Evolutionary conservation across 2,113 vertebrate genomes (phyloP).

Genomic region (Notechis scutatus): DNA sequence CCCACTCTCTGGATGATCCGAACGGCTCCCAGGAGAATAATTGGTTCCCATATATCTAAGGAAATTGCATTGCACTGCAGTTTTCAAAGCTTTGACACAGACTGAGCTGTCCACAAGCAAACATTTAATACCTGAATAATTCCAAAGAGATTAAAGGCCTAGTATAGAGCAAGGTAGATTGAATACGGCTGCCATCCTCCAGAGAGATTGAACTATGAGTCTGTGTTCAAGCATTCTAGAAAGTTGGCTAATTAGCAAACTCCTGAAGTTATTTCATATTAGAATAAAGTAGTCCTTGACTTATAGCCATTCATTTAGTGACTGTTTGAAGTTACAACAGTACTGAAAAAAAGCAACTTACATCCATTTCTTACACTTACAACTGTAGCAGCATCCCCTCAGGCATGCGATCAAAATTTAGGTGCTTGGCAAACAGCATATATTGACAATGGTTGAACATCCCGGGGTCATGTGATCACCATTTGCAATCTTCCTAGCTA

Average conservation of each 20-base stretch:
- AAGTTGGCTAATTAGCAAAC: background rate
- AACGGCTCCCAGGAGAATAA: too few relatives aligned
- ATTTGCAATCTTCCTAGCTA: background rate
- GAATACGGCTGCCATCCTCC: background rate
- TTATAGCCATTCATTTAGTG: background rate
- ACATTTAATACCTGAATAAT: background rate
- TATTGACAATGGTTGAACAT: too few relatives aligned
- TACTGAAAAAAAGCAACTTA: background rate
- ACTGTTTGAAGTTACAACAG: background rate
- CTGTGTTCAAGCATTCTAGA: background rate
- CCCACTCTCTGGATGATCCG: too few relatives aligned
- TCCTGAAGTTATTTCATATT: background rate
- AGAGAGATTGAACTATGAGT: background rate
- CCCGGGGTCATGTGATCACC: too few relatives aligned
- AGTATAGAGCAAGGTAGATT: background rate
- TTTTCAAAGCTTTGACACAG: background rate
- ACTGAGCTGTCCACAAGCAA: background rate
- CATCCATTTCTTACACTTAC: background rate
- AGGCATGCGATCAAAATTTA: background rate
- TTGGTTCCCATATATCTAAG: background rate
- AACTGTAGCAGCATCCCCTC: background rate
- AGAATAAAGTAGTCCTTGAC: background rate
- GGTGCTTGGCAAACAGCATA: too few relatives aligned
- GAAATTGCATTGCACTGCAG: background rate
- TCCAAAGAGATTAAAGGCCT: too few relatives aligned